A percentile compares a stretch with the other conserved stretches of the same genome.
phyloP scores from a whole-genome alignment of 2,797 vertebrate species.

The Microhierax caerulescens region DNA sequence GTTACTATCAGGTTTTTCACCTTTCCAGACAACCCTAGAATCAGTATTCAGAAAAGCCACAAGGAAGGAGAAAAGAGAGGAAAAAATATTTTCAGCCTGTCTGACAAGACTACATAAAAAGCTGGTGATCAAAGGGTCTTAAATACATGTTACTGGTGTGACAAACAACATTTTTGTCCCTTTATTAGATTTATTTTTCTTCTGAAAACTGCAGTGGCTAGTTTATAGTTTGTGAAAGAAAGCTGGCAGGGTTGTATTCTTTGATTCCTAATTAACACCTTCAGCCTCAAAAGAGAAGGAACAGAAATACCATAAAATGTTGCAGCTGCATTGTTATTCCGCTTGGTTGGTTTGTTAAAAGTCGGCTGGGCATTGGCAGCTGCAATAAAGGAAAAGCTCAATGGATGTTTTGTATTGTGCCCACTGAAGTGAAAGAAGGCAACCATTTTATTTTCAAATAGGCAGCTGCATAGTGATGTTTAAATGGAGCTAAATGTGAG shows the following conservation, averaged over 20 bases:
- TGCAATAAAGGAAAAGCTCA: conserved; percentile 81
- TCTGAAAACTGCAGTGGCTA: conserved; percentile 78
- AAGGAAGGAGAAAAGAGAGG: conserved; percentile 56
- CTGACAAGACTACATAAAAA: conserved; percentile 77
- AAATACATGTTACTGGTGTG: conserved; percentile 80
- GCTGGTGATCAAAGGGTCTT: conserved; percentile 77
- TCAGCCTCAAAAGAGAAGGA: conserved; percentile 79
- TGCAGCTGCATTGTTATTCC: conserved; percentile 86
- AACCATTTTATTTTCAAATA: conserved; percentile 85
- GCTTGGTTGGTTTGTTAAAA: conserved; percentile 86
- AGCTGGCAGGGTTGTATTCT: conserved; percentile 79
- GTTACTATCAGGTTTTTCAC: neutral
- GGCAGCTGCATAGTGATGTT: conserved; percentile 80
- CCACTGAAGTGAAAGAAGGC: conserved; percentile 83
- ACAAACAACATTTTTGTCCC: conserved; percentile 83
- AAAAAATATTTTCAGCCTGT: conserved; percentile 80
- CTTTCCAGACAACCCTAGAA: conserved; percentile 50
- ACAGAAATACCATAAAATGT: conserved; percentile 85
- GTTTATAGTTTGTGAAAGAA: conserved; percentile 78
- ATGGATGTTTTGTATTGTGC: conserved; percentile 85
- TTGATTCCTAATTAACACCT: conserved; percentile 87
- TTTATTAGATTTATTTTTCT: conserved; percentile 84
- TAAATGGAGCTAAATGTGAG: conserved; percentile 84
- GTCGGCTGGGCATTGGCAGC: conserved; percentile 81
- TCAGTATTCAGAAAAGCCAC: conserved; percentile 61